phyloP scores from a whole-genome alignment of 2,113 vertebrate species.

The mouse (Mus musculus) region GRCm39 chr6:107727001-107727500 shows the following conservation, averaged over 20 bases:
- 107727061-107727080: neutral
- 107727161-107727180: neutral
- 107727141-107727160: neutral
- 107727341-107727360: too few species aligned
- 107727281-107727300: neutral
- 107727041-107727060: neutral
- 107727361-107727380: too few species aligned
- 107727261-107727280: neutral
- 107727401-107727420: too few species aligned
- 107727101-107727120: neutral
- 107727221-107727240: neutral
- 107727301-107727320: neutral
- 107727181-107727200: neutral
- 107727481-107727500: too few species aligned
- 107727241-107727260: neutral
- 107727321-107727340: too few species aligned
- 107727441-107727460: too few species aligned
- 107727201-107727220: neutral
- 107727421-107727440: too few species aligned
- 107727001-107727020: neutral
- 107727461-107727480: too few species aligned
- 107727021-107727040: neutral
- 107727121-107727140: neutral
- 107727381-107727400: too few species aligned
- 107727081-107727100: neutral